phyloP scores from a whole-genome alignment of 2,113 vertebrate genomes.

The Clarias batrachus region DNA sequence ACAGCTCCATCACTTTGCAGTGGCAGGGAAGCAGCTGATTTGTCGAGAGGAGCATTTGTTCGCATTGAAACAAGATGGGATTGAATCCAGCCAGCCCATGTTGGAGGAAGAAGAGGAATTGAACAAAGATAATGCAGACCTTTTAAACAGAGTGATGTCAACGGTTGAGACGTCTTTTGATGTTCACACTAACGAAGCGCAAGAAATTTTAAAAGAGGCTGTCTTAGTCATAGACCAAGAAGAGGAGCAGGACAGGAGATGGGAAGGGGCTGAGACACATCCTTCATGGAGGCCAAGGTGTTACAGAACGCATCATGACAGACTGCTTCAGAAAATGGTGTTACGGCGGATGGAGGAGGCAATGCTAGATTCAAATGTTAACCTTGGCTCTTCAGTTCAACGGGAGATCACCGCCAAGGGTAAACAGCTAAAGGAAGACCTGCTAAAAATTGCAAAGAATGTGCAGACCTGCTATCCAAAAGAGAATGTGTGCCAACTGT shows the following conservation, averaged over 20 bases:
- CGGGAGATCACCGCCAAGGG: slow-evolving; percentile 71
- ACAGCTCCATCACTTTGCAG: background rate
- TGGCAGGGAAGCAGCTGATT: slow-evolving; percentile 69
- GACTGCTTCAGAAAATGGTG: slow-evolving; percentile 63
- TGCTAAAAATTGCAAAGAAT: slow-evolving; percentile 70
- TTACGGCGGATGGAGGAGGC: slow-evolving; percentile 71
- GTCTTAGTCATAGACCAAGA: slow-evolving; percentile 75
- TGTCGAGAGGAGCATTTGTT: slow-evolving; percentile 70
- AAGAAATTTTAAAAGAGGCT: slow-evolving; percentile 72
- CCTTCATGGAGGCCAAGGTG: slow-evolving; percentile 67
- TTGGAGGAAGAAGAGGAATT: slow-evolving; percentile 56
- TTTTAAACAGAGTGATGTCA: slow-evolving; percentile 65
- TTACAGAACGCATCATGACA: slow-evolving; percentile 74
- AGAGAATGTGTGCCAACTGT: slow-evolving; percentile 76
- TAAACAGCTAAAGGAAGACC: slow-evolving; percentile 77
- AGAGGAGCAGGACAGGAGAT: slow-evolving; percentile 75
- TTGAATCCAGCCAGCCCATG: slow-evolving; percentile 37
- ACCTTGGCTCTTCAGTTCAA: slow-evolving; percentile 62
- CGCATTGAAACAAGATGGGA: slow-evolving; percentile 29
- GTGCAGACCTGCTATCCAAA: slow-evolving; percentile 79
- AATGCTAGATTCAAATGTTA: background rate
- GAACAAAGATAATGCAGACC: slow-evolving; percentile 55
- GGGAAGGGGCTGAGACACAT: slow-evolving; percentile 24
- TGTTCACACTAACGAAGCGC: slow-evolving; percentile 35
- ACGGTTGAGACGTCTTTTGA: slow-evolving; percentile 69